A percentile compares a stretch with the other conserved stretches of the same genome.
Evolutionary conservation across 2,113 vertebrate species (phyloP).

Genomic region (Pyrgilauda ruficollis): DNA sequence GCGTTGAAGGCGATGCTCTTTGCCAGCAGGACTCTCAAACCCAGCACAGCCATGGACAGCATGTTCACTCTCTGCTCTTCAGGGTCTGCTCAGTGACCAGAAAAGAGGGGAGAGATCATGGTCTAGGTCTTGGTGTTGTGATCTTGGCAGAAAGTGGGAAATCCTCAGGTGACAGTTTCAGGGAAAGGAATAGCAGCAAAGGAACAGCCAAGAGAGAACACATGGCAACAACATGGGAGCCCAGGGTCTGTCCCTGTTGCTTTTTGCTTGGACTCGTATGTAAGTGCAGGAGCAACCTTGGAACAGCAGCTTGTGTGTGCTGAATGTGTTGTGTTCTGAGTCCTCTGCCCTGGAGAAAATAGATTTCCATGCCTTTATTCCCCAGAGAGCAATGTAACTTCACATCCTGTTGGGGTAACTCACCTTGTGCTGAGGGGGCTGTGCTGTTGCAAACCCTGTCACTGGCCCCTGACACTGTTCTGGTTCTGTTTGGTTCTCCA

Average conservation of each 20-base stretch:
- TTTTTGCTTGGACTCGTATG: not conserved
- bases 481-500: too few species aligned
- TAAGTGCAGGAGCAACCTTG: not conserved
- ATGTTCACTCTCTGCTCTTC: not conserved
- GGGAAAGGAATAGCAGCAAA: not conserved
- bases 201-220: not conserved
- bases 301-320: not conserved
- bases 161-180: rapidly evolving
- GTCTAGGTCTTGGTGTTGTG: not conserved
- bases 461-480: too few species aligned
- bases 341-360: not conserved
- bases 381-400: not conserved
- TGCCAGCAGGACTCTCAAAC: slow-evolving; percentile 75
- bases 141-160: not conserved
- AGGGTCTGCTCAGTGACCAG: not conserved
- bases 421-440: too few species aligned
- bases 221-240: not conserved
- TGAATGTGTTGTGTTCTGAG: not conserved
- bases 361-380: not conserved
- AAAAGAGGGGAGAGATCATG: not conserved
- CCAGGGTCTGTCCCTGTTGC: not conserved
- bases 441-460: not conserved
- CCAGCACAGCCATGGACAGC: too few species aligned
- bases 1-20: not conserved
- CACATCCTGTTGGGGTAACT: too few species aligned